Percentiles rank a stretch among this genome's conserved stretches.
Conservation (phyloP, 2,113 vertebrate genomes). For the Cariama cristata region DNA sequence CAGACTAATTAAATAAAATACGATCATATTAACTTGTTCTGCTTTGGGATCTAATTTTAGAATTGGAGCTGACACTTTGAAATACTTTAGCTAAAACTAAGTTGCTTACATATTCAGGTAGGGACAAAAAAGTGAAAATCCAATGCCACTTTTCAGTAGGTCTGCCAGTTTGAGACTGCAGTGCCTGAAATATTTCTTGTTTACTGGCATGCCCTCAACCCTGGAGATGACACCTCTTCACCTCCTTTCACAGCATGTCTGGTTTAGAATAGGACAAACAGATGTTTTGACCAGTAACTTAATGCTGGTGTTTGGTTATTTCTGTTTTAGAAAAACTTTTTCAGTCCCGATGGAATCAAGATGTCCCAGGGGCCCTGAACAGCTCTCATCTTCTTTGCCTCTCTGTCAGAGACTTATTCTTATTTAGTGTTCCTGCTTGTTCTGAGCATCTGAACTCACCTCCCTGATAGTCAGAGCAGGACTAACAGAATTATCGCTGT, state of each 20-base stretch:
- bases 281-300: background rate
- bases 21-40: background rate
- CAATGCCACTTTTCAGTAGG: background rate
- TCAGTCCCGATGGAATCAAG: background rate
- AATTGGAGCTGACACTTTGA: background rate
- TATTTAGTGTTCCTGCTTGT: background rate
- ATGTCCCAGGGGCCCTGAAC: background rate
- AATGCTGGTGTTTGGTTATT: background rate
- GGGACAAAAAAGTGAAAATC: background rate
- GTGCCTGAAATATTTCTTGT: background rate
- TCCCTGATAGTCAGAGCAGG: background rate
- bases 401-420: background rate
- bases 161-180: background rate
- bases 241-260: background rate
- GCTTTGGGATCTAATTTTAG: background rate
- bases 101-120: background rate
- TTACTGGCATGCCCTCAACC: background rate
- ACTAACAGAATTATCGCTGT: constrained; percentile 17
- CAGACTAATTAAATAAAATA: background rate
- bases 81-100: background rate
- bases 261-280: background rate
- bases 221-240: background rate
- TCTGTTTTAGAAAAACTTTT: background rate
- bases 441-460: background rate
- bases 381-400: constrained; percentile 9